These are phyloP conservation scores for Crypturellus tataupa DNA, from an alignment of 2,797 vertebrate genomes.

Conservation along the genomic window DNA sequence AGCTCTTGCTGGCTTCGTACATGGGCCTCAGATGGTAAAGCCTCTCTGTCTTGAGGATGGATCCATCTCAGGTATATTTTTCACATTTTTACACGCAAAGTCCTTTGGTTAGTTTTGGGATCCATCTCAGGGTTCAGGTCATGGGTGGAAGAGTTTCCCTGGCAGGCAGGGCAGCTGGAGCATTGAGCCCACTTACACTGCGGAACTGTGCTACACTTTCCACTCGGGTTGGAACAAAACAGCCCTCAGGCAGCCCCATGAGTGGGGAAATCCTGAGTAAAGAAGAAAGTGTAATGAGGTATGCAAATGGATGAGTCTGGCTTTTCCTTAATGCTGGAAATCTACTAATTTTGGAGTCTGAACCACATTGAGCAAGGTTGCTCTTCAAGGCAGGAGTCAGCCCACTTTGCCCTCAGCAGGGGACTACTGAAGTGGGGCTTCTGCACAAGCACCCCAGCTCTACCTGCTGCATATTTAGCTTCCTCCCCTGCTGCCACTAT, in stretches of 20 bases:
- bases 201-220: not conserved
- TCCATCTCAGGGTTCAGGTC: not conserved
- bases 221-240: not conserved
- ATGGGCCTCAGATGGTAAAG: not conserved
- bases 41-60: accelerated
- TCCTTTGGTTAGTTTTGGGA: not conserved
- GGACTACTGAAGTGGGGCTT: not conserved
- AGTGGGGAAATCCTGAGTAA: not conserved
- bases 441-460: accelerated
- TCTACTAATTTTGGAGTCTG: not conserved
- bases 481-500: not conserved
- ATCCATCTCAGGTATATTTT: not conserved
- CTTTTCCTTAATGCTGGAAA: not conserved
- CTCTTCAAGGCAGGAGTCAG: not conserved
- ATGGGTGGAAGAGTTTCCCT: not conserved
- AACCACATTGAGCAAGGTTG: not conserved
- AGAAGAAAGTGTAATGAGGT: not conserved
- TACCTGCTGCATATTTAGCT: not conserved
- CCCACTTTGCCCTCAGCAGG: not conserved
- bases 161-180: not conserved
- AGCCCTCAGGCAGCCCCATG: not conserved
- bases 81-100: not conserved
- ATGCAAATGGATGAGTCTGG: not conserved
- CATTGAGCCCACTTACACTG: not conserved
- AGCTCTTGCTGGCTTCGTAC: not conserved